These are phyloP conservation scores for Malthinus flaveolus DNA, from an alignment of 2,888 invertebrate genomes.

Conservation along the genomic window DNA sequence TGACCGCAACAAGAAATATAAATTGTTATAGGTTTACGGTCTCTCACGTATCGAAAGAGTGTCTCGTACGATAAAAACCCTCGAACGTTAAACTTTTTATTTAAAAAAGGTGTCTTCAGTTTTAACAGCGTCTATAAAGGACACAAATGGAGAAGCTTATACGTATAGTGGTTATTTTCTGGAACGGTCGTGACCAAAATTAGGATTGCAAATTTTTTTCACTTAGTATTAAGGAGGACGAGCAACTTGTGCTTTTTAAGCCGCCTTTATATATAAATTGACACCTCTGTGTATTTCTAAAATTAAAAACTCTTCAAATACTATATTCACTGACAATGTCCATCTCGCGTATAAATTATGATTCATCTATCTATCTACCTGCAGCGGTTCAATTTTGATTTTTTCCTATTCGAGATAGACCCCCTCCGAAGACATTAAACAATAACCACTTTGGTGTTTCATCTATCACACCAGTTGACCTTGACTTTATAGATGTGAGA, in stretches of 20 bases:
- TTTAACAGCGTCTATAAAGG: slow-evolving; percentile 34
- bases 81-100: slow-evolving; percentile 27
- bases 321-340: slow-evolving; percentile 42
- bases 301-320: slow-evolving; percentile 46
- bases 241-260: background rate
- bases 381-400: slow-evolving; percentile 42
- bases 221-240: background rate
- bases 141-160: slow-evolving; percentile 48
- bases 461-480: slow-evolving; percentile 50
- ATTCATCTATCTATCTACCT: slow-evolving; percentile 44
- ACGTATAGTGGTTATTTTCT: slow-evolving; percentile 50
- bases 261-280: background rate
- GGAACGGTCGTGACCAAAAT: slow-evolving; percentile 42
- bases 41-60: slow-evolving; percentile 39
- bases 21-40: slow-evolving; percentile 19
- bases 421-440: slow-evolving; percentile 54
- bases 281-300: background rate
- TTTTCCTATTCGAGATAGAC: slow-evolving; percentile 44
- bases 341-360: slow-evolving; percentile 18
- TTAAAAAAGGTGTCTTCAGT: slow-evolving; percentile 32
- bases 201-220: slow-evolving; percentile 11
- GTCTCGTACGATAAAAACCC: slow-evolving; percentile 40
- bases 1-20: slow-evolving; percentile 17
- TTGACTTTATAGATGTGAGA: slow-evolving; percentile 46
- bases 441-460: slow-evolving; percentile 55